Conservation (phyloP, 2,113 vertebrate species). For the Labeo catla region DNA sequence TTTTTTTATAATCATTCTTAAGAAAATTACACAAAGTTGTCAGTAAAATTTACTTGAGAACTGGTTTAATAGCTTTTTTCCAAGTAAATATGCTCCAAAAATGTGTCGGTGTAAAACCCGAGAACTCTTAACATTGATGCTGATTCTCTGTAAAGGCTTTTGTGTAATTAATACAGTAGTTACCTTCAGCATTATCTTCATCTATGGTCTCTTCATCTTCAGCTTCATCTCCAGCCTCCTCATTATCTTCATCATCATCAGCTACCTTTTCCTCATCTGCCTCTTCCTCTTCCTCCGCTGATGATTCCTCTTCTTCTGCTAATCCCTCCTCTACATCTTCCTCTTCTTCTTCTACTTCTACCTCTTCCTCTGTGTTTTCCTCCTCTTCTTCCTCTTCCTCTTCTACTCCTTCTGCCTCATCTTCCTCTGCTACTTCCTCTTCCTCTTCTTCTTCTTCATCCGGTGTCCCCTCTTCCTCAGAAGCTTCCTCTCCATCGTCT, state of each 20-base stretch:
- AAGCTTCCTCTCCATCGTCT: slow-evolving; percentile 6
- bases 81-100: neutral
- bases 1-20: neutral
- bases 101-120: no score
- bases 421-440: neutral
- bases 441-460: neutral
- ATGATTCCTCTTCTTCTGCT: neutral
- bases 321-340: neutral
- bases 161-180: neutral
- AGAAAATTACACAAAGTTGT: neutral
- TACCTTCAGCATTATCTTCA: slow-evolving; percentile 37
- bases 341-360: slow-evolving; percentile 19
- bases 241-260: neutral
- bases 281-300: neutral
- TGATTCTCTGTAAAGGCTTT: neutral
- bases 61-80: neutral
- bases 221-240: neutral
- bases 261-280: slow-evolving; percentile 3
- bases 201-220: neutral
- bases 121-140: neutral
- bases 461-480: slow-evolving; percentile 24
- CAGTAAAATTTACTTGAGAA: neutral
- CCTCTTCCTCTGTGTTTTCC: neutral
- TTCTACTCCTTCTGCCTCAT: neutral
- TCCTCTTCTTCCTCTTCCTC: neutral